Percentiles rank a stretch among this genome's conserved stretches.
Conservation (phyloP, 2,113 vertebrate genomes). For the Alethe castanea region DNA sequence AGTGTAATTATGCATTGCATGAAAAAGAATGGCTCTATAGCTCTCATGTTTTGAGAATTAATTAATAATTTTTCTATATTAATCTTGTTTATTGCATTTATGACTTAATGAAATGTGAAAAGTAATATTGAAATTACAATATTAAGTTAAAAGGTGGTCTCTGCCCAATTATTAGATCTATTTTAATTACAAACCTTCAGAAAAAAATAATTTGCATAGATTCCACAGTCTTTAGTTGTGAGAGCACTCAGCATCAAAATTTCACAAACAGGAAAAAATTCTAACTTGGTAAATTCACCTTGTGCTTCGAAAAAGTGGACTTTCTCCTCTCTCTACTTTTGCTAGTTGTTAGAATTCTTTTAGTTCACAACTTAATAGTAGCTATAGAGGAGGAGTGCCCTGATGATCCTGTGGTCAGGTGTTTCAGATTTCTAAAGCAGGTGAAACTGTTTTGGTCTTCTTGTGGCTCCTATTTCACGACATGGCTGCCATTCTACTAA, state of each 20-base stretch:
- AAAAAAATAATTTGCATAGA: not conserved
- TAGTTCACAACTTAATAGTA: not conserved
- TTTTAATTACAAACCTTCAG: not conserved
- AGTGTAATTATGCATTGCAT: not conserved
- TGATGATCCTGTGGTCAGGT: not conserved
- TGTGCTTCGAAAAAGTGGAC: not conserved
- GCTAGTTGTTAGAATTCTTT: not conserved
- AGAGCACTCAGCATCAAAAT: not conserved
- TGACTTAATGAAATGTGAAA: not conserved
- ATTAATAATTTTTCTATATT: not conserved
- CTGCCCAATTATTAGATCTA: not conserved
- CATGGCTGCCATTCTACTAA: not conserved
- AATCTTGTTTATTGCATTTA: not conserved
- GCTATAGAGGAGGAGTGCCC: not conserved
- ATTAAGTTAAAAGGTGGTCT: not conserved
- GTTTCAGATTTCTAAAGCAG: not conserved
- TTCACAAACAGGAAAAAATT: not conserved
- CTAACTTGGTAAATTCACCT: not conserved
- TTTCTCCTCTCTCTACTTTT: not conserved
- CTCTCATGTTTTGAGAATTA: not conserved
- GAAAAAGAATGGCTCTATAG: not conserved
- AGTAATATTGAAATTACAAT: not conserved
- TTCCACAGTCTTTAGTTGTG: not conserved
- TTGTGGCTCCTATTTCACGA: not conserved
- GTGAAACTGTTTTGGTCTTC: not conserved